These are phyloP conservation scores for Emmelina monodactyla DNA, from an alignment of 2,888 invertebrate species.

Conservation along the genomic window DNA sequence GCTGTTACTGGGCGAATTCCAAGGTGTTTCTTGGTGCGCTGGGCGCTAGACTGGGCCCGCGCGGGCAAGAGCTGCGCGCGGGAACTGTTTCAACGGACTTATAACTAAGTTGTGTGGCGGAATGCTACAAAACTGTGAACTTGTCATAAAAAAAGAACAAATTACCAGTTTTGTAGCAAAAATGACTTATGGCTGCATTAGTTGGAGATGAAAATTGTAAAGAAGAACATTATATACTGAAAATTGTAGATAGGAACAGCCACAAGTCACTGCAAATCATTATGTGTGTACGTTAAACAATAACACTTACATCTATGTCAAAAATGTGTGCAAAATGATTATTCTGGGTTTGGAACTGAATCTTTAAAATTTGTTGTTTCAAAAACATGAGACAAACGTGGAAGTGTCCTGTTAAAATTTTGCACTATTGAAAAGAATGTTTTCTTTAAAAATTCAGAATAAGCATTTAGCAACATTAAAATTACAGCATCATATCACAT, in stretches of 20 bases:
- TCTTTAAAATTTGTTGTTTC: slow-evolving; percentile 3
- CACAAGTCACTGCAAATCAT: neutral
- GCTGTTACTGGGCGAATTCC: slow-evolving; percentile 23
- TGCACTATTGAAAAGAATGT: too few species aligned
- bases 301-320: slow-evolving; percentile 28
- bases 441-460: neutral
- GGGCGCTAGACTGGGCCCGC: slow-evolving; percentile 40
- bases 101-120: slow-evolving; percentile 25
- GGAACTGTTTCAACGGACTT: slow-evolving; percentile 50
- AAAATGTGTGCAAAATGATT: slow-evolving; percentile 15
- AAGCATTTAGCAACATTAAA: neutral
- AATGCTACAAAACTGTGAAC: slow-evolving; percentile 11
- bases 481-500: neutral
- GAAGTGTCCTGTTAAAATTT: neutral
- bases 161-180: neutral
- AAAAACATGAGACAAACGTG: neutral
- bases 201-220: neutral
- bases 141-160: neutral
- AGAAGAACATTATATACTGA: neutral
- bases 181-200: neutral
- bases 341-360: slow-evolving; percentile 11
- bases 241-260: neutral
- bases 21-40: slow-evolving; percentile 49
- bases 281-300: too few species aligned
- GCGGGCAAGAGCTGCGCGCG: slow-evolving; percentile 53